Evolutionary conservation across 2,797 vertebrate genomes (phyloP).

Genomic region (Sebastolobus alascanus): DNA sequence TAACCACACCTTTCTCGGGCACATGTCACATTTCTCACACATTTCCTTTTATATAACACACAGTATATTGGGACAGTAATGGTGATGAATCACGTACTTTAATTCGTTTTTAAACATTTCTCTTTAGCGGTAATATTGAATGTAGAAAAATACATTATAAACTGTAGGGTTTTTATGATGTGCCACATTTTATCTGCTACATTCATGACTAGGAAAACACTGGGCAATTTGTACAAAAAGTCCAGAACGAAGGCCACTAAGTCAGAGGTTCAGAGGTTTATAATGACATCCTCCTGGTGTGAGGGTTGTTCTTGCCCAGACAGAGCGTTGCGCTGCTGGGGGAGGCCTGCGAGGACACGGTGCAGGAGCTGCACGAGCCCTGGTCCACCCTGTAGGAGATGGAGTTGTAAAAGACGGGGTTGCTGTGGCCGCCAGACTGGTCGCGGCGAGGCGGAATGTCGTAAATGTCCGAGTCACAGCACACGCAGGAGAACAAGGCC

Average conservation of each 20-base stretch:
- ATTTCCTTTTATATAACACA: not conserved
- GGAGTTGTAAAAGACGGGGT: constrained; percentile 89
- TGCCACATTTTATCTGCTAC: constrained; percentile 32
- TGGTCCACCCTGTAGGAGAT: constrained; percentile 88
- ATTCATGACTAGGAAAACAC: constrained; percentile 14
- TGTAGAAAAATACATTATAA: constrained; percentile 50
- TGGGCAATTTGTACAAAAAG: constrained; percentile 1
- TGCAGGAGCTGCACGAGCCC: constrained; percentile 76
- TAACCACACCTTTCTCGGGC: not conserved
- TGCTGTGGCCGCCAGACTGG: constrained; percentile 82
- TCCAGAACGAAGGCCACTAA: constrained; percentile 18
- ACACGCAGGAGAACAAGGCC: constrained; percentile 82
- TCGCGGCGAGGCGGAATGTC: constrained; percentile 68
- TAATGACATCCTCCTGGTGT: constrained; percentile 86
- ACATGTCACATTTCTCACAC: not conserved
- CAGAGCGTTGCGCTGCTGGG: constrained; percentile 75
- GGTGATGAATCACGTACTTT: not conserved
- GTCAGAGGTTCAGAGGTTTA: constrained; percentile 57
- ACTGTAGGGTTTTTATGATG: not conserved
- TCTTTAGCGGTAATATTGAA: not conserved
- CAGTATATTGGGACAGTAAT: not conserved
- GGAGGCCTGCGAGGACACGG: constrained; percentile 81
- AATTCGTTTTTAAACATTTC: not conserved
- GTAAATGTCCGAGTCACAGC: constrained; percentile 74
- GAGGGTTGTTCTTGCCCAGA: constrained; percentile 59